Evolutionary conservation across 2,888 invertebrate species (phyloP).

Genomic region (Clitarchus hookeri): DNA sequence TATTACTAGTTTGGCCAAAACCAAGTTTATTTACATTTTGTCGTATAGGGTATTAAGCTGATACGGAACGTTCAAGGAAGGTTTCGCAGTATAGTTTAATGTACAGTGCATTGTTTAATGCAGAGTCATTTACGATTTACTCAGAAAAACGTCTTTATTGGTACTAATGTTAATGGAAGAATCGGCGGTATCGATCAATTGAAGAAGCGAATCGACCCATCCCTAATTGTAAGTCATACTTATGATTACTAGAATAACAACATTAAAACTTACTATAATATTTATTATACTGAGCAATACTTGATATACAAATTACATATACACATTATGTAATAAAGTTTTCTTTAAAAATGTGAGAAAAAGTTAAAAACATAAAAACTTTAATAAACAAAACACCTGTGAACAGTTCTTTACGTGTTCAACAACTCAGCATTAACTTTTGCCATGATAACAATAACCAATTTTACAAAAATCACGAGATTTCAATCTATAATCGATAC

Average conservation of each 20-base stretch:
- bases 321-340: background rate
- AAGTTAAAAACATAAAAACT: background rate
- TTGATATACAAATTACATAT: background rate
- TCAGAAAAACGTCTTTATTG: too few relatives aligned
- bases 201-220: background rate
- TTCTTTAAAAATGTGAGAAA: background rate
- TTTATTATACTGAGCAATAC: background rate
- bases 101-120: too few relatives aligned
- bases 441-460: background rate
- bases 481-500: background rate
- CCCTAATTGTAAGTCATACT: background rate
- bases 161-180: too few relatives aligned
- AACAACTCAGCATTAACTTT: background rate
- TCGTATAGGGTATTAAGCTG: too few relatives aligned
- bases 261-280: background rate
- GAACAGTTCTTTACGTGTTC: background rate
- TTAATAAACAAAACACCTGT: background rate
- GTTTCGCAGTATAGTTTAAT: too few relatives aligned
- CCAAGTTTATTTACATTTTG: too few relatives aligned
- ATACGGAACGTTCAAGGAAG: too few relatives aligned
- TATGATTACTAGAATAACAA: background rate
- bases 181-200: too few relatives aligned
- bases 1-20: too few relatives aligned
- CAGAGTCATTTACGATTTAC: too few relatives aligned
- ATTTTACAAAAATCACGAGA: background rate